Evolutionary conservation across 2,888 invertebrate genomes (phyloP), one percentile per base, ranked within the genome.

Genomic region (Ennomos erosarius): DNA sequence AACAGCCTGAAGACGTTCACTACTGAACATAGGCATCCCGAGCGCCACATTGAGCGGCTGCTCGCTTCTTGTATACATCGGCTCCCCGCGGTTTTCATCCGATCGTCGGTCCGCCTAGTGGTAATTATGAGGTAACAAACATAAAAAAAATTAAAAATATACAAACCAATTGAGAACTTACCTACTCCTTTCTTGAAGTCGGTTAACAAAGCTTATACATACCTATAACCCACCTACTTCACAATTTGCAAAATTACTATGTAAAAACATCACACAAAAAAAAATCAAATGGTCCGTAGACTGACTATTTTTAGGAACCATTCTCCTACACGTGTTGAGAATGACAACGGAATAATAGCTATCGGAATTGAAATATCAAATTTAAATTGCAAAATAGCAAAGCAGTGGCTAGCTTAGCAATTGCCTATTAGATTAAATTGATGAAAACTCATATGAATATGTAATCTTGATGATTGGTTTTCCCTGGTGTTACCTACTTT

Each of bases 361-460:
- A 53, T 51, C 61, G 53, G 46, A 74, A 75, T 70, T 67, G 62
- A 68, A 71, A 72, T 69, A 60, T 58, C 59, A 44, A 39, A 75
- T 76, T 75, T 76, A 63, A 76, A 76, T 71, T 59, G 68, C 71
- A 69, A 72, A 77, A 71, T 11, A 69, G 67, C 37, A 12, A 13
- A 13, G 58, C 46, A 67, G 70, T 62, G 61, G 59, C 33, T 49
- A 13, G 62, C 45, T 57, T 67, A 46, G 47, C 59, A 62, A 69
- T 62, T 26, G 49, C 53, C 55, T 62, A 54, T 51, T 55, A 61
- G 51, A 45, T 38, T 55, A 61, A 52, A 45, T 38, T 11, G 36
- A 52, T 34, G 57, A 58, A 58, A 40, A 51, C 11, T 16, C 10
- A 40, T 13, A 13, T 4, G 39, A 16, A 2, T 43, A 36, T 9